Evolutionary conservation across 1,140 invertebrate species (phyloP).

Genomic region (Luehdorfia chinensis): DNA sequence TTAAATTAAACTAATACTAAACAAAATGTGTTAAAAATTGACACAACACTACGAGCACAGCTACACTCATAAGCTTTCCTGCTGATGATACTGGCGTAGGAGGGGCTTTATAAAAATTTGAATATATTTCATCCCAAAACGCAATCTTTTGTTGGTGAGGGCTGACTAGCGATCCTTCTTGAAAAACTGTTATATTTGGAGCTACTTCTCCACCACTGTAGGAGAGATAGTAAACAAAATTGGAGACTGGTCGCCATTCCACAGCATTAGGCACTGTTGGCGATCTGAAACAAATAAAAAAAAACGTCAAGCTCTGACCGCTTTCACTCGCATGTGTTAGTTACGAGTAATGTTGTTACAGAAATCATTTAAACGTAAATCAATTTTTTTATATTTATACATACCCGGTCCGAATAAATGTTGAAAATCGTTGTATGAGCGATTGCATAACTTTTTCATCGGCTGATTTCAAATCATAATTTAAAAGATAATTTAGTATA

Average conservation of each 20-base stretch:
- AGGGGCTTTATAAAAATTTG: conserved; percentile 31
- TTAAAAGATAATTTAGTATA: conserved; percentile 53
- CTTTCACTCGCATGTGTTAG: no score
- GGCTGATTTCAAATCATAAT: conserved; percentile 33
- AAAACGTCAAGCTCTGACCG: no score
- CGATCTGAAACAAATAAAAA: not conserved
- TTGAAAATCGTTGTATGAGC: conserved; percentile 28
- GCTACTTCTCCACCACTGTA: conserved; percentile 29
- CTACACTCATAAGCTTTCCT: conserved; percentile 20
- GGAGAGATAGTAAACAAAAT: conserved; percentile 9
- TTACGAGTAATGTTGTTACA: no score
- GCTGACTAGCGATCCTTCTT: conserved; percentile 26
- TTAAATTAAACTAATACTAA: no score
- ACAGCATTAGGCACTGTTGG: not conserved
- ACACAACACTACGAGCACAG: conserved; percentile 12
- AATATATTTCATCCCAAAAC: conserved; percentile 41
- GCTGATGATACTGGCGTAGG: conserved; percentile 34
- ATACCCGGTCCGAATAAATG: conserved; percentile 51
- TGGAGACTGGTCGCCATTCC: conserved; percentile 22
- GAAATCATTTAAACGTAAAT: no score
- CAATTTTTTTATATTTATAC: no score
- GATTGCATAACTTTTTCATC: conserved; percentile 27
- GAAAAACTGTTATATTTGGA: conserved; percentile 16
- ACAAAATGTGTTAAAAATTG: conserved; percentile 18
- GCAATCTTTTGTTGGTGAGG: conserved; percentile 33